Base-by-base conservation (phyloP, 2,113 vertebrate genomes). In the Ictidomys tridecemlineatus region DNA sequence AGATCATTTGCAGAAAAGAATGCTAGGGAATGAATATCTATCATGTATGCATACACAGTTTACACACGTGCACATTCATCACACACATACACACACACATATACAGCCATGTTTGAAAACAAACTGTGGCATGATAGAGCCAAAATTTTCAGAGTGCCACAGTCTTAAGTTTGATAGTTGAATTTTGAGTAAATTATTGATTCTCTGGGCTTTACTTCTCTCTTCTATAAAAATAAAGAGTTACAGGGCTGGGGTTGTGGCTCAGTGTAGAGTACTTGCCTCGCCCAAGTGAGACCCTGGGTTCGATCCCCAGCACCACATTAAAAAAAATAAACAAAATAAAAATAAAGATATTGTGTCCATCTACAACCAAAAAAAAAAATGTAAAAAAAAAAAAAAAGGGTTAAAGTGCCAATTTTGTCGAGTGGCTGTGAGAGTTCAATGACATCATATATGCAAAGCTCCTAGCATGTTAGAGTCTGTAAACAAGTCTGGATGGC, bases 1-100 rank as follows among this genome's bases (percentile, higher is more conserved):
- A 94, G 34, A 95, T 39, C 45, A 77, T 89, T 95, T 89, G 48
- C 83, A 89, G 79, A 92, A 70, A 70, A 63, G 39, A 72, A 14
- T 77, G 26, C 30, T 84, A 48, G 37, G 70, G n/a, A 90, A 74
- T 63, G 69, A 74, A 77, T 77, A 26, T 73, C 13, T 77, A 9
- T 70, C 34, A 34, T 17, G 30, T 34, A 34, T 82, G 34, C n/a
- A 3, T 1, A 74, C 5, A 51, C 24, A 12, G 45, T 22, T 72
- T 37, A 61, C 18, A 48, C 14, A 61, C 24, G 26, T 9, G 39
- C n/a, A 42, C 10, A 48, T 42, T 32, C 56, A 63, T 28, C 26
- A 39, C n/a, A 45, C 3, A 13, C 5, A 77, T 28, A 82, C 20
- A 32, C n/a, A n/a, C 12, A 69, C 12, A 67, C 20, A 77, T 7